Conservation (phyloP, 2,113 vertebrate species). For the Mirza zaza region DNA sequence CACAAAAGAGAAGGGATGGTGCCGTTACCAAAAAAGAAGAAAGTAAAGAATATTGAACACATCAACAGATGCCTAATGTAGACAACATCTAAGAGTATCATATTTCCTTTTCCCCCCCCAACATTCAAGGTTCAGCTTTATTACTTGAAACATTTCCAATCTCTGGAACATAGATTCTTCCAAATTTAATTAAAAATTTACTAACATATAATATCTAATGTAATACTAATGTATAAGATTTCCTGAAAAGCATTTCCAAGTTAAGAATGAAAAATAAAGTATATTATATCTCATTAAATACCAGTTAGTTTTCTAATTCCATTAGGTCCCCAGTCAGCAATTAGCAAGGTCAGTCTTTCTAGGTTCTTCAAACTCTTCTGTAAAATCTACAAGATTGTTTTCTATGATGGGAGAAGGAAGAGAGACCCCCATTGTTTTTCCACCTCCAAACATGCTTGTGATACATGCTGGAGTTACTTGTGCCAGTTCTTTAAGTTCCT, state of each 20-base stretch:
- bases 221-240: not conserved
- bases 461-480: conserved; percentile 91
- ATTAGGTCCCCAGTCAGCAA: conserved; percentile 55
- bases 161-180: not conserved
- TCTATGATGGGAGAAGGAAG: conserved; percentile 77
- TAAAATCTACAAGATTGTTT: conserved; percentile 85
- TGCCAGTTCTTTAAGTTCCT: conserved; percentile 89
- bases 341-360: conserved; percentile 35
- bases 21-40: not conserved
- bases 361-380: conserved; percentile 79
- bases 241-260: conserved; percentile 45
- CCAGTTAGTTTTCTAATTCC: conserved; percentile 63
- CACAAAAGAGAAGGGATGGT: not conserved
- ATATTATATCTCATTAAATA: not conserved
- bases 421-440: conserved; percentile 91
- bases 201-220: conserved; percentile 17
- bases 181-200: conserved; percentile 70
- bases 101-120: not conserved
- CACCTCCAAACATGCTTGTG: conserved; percentile 88
- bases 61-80: not conserved
- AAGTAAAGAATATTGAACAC: not conserved
- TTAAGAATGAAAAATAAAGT: conserved; percentile 65
- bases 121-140: not conserved
- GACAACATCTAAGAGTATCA: not conserved
- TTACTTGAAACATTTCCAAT: not conserved